Evolutionary conservation across 2,888 invertebrate genomes (phyloP).

Genomic region (Pardosa pseudoannulata): DNA sequence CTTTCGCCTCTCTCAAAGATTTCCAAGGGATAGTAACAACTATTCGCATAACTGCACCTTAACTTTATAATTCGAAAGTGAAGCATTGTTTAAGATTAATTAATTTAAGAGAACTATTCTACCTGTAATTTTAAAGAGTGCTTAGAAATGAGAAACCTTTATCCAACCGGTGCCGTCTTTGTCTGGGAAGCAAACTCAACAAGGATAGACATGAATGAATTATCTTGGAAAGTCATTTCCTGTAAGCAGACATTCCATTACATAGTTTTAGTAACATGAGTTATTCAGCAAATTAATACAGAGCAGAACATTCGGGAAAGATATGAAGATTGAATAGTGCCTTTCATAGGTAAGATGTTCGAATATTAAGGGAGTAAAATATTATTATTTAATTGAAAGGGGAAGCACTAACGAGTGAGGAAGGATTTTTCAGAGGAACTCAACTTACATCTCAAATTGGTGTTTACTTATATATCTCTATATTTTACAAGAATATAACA

Average conservation of each 20-base stretch:
- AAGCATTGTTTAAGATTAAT: slow-evolving; percentile 11
- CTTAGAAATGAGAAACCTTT: background rate
- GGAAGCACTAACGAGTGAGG: too few relatives aligned
- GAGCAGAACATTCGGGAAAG: background rate
- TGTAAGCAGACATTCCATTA: background rate
- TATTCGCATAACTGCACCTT: background rate
- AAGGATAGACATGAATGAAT: slow-evolving; percentile 8
- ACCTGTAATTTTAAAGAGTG: slow-evolving; percentile 12
- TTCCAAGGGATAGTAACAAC: background rate
- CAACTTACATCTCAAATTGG: too few relatives aligned
- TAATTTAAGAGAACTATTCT: background rate
- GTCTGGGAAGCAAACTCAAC: background rate
- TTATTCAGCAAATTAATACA: background rate
- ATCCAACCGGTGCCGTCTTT: background rate
- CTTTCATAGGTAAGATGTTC: too few relatives aligned
- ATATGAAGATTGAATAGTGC: too few relatives aligned
- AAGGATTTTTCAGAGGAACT: too few relatives aligned
- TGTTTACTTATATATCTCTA: too few relatives aligned
- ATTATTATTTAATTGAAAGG: too few relatives aligned
- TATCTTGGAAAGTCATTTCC: slow-evolving; percentile 6
- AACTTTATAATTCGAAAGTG: background rate
- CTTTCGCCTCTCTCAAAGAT: background rate
- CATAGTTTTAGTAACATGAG: background rate
- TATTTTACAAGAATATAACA: too few relatives aligned
- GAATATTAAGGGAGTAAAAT: too few relatives aligned